Evolutionary conservation across 2,797 vertebrate species (phyloP).

Genomic region (Thamnophis elegans): DNA sequence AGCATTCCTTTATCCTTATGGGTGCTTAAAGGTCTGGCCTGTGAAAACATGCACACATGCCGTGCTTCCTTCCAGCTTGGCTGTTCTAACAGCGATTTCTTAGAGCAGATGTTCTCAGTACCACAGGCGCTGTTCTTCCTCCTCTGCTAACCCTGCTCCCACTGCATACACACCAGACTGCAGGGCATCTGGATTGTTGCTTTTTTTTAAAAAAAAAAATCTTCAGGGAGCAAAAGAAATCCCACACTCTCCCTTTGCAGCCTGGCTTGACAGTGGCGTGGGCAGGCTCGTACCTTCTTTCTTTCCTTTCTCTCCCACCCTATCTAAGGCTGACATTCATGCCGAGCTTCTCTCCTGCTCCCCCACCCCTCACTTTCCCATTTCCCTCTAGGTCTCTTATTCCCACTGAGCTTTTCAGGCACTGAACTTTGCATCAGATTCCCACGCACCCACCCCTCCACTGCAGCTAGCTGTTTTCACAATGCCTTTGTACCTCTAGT

Average conservation of each 20-base stretch:
- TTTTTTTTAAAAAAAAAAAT: conserved; percentile 27
- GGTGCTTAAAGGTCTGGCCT: neutral
- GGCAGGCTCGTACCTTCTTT: conserved; percentile 46
- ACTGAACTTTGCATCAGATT: neutral
- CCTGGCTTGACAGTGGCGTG: conserved; percentile 33
- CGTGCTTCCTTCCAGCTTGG: conserved; percentile 17
- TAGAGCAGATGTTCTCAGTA: conserved; percentile 69
- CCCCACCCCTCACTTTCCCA: neutral
- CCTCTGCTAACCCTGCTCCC: conserved; percentile 67
- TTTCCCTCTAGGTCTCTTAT: conserved; percentile 2
- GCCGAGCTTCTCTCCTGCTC: conserved; percentile 15
- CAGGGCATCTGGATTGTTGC: conserved; percentile 54
- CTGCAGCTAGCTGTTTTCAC: conserved; percentile 1
- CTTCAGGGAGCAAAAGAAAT: conserved; percentile 42
- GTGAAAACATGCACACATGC: neutral
- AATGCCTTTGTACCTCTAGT: conserved; percentile 12
- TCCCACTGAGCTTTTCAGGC: conserved; percentile 14
- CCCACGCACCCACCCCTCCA: conserved; percentile 27
- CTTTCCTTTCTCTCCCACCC: neutral
- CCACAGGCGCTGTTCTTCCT: conserved; percentile 62
- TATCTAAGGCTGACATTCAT: conserved; percentile 7
- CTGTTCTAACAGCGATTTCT: conserved; percentile 53
- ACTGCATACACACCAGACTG: conserved; percentile 62
- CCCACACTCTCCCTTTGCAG: conserved; percentile 58
- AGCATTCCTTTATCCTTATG: accelerated